Conservation (phyloP, 1,140 invertebrate genomes). For the Philotrypesis tridentata region DNA sequence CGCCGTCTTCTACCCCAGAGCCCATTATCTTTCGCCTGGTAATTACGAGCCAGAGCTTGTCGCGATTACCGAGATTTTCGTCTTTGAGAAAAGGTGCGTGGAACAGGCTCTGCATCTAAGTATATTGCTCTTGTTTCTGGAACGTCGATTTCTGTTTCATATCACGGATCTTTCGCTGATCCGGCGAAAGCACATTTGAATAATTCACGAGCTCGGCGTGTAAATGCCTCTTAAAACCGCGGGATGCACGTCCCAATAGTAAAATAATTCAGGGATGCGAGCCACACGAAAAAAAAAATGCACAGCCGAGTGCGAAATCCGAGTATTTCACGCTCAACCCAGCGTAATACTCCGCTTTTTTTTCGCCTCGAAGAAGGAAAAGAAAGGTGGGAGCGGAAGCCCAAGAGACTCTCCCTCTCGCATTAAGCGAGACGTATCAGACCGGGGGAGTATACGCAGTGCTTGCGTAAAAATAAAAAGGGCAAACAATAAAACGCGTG, state of each 20-base stretch:
- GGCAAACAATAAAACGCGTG: conserved; percentile 28
- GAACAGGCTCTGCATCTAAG: too few relatives aligned
- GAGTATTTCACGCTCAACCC: neutral
- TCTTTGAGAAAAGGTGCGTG: neutral
- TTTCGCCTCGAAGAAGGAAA: neutral
- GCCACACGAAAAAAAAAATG: neutral
- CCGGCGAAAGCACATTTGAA: neutral
- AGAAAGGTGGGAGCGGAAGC: neutral
- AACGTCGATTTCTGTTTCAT: too few relatives aligned
- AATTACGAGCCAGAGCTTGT: neutral
- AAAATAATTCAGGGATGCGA: neutral
- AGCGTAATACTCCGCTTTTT: neutral
- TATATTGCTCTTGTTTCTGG: too few relatives aligned
- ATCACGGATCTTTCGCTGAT: too few relatives aligned
- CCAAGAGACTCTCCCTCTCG: neutral
- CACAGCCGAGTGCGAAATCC: neutral
- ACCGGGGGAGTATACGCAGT: neutral
- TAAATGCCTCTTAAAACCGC: neutral
- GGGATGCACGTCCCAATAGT: neutral
- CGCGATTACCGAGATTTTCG: neutral
- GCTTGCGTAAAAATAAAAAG: neutral
- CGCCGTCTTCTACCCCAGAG: neutral
- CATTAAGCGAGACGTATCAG: neutral
- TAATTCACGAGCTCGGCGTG: neutral
- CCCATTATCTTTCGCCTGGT: neutral